Evolutionary conservation across 2,888 invertebrate species (phyloP).

Genomic region (Drosophila paramelanica): DNA sequence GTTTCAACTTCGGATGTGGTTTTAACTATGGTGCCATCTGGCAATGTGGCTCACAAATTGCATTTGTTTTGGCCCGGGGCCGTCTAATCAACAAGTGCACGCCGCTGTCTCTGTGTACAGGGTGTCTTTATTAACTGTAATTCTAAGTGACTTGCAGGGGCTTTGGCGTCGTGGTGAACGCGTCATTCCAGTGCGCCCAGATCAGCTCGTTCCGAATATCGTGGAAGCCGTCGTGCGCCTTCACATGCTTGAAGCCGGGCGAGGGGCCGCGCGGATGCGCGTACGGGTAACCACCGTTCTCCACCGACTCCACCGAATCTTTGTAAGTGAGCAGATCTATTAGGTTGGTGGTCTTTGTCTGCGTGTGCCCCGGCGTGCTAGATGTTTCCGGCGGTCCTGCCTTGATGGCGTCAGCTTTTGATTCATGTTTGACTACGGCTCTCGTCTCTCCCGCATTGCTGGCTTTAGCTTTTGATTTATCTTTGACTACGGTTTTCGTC

Average conservation of each 20-base stretch:
- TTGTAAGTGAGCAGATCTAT: constrained; percentile 30
- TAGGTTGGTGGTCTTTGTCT: background rate
- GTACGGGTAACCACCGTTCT: constrained; percentile 38
- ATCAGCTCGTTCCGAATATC: constrained; percentile 27
- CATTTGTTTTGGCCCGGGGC: constrained; percentile 27
- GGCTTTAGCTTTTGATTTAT: background rate
- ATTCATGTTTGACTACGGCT: no score
- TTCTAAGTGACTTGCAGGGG: background rate
- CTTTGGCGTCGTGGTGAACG: constrained; percentile 18
- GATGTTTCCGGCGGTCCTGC: no score
- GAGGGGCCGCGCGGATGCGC: constrained; percentile 10
- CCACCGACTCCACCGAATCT: background rate
- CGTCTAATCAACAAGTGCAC: constrained; percentile 36
- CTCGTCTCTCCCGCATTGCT: no score
- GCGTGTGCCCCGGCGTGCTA: no score
- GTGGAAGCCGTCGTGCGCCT: constrained; percentile 61
- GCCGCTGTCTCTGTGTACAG: constrained; percentile 21
- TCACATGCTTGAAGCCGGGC: constrained; percentile 25
- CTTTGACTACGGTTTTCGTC: no score
- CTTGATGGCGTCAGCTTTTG: no score
- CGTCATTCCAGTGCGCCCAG: constrained; percentile 58
- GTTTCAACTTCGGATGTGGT: no score
- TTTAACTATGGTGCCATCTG: no score
- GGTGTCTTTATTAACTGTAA: constrained; percentile 24
- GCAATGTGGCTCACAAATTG: constrained; percentile 23